Base-by-base conservation (phyloP, 2,113 vertebrate species). In the Mormoops blainvillei region DNA sequence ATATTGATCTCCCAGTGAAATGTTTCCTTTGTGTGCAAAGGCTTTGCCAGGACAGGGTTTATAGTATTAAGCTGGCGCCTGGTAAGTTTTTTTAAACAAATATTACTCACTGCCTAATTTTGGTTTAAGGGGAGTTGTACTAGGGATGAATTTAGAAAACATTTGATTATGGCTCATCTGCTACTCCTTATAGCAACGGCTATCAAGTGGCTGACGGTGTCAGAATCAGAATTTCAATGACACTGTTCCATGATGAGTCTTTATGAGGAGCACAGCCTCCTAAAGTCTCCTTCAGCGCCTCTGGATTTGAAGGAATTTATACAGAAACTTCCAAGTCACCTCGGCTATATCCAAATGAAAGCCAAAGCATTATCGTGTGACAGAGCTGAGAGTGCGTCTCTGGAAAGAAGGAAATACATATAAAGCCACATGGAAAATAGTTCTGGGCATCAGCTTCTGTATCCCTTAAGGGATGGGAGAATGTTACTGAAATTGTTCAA, bases 61-160 rank as follows among this genome's bases (percentile, higher is more conserved):
- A 50, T 86, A 96, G 68, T 89, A 87, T 97, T 97, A 97, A 97
- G 91, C 94, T 98, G 97, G 74, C 96, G 89, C 88, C 96, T 97
- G 90, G 84, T 97, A 97, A 1, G 24, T 98, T 84, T 96, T 98
- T 96, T 97, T 95, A 97, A 98, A 96, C 96, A 56, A 96, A 96
- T 98, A 98, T 97, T 97, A 93, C 88, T 96, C 24, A n/a, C 88
- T 97, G 92, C 78, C 94, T 97, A 98, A 98, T 98, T 97, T 97
- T 92, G 95, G 61, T 38, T 98, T 97, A 95, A 95, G 45, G 93
- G 83, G 77, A 97, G 94, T 54, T 93, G 94, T 38, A 10, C 20
- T 24, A 31, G 45, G 50, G 91, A 91, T 94, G 67, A 97, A 97
- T 95, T 97, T 95, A 97, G 98, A 98, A 97, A 98, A 97, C 96